Evolutionary conservation across 2,797 vertebrate genomes (phyloP), one percentile per base, ranked within the genome.

Genomic region (Dicrostonyx torquatus): DNA sequence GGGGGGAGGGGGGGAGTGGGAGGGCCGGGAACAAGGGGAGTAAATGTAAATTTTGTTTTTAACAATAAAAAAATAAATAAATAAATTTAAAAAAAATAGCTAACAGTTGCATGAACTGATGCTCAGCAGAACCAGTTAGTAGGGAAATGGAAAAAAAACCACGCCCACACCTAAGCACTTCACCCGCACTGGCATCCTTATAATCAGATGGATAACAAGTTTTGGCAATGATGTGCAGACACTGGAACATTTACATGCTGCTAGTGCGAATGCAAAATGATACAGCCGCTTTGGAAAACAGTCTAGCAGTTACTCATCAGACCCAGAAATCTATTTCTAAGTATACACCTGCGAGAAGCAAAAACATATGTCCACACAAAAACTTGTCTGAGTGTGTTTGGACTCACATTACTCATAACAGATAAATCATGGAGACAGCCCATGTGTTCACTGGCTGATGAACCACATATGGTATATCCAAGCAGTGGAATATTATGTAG

Each of bases 271-370:
- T 58, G 29, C 78, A 93, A 92, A 85, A 66, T 82, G 43, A 14
- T 79, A 40, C 18, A 62, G 17, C 37, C 64, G 1, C 45, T 77
- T 87, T 93, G 82, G 60, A 91, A 94, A 94, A 90, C 10, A 34
- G 53, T 77, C 92, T 91, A 77, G 75, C 68, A 73, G 78, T 89
- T 93, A 58, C 62, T 96, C 40, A 70, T 14, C 75, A 83, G 79
- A 70, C n/a, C 24, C 58, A 26, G 70, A 84, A 89, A 66, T 83
- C 40, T 26, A 53, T 55, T 79, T 88, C 40, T 79, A 93, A 79
- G 62, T 91, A 62, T 87, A 76, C 37, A 43, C 60, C 84, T 66
- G 40, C 75, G 45, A 87, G 85, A 93, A 64, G 72, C 45, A 73
- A 75, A 95, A 94, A 86, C 68, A 92, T 31, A 84, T 18, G 22